Evolutionary conservation across 1,140 invertebrate species (phyloP), one percentile per base, ranked within the genome.

Genomic region (Conus ventricosus): DNA sequence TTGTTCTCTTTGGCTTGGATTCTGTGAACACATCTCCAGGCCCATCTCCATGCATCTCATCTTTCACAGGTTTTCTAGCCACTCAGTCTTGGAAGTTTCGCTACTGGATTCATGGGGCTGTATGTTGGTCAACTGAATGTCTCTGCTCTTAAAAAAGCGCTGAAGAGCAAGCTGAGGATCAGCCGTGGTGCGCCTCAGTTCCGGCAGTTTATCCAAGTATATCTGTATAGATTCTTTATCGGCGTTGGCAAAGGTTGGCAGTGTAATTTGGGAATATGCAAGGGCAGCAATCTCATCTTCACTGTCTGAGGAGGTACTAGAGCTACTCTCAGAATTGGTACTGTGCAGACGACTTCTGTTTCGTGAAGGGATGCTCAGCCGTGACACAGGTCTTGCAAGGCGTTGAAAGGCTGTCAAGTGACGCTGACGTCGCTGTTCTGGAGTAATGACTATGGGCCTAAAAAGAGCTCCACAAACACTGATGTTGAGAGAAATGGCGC

Each of bases 381-480:
- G 63, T 57, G 89, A 89, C 10, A 87, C 84, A 10, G 89, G 84
- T 10, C 89, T 60, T 25, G 85, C 53, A 71, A 87, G 54, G 23
- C 85, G 76, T 89, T 94, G 91, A 88, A 94, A 94, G 39, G 89
- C 91, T 71, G 91, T 91, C 17, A 94, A 82, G 51, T 91, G 90
- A 82, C 91, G 89, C 55, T 89, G 87, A 83, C 90, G 92, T 86
- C 92, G 91, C 89, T 94, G 88, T 63, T 90, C 88, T 13, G 90
- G 86, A 39, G 92, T 92, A 84, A 93, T 93, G 89, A 93, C 96
- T 23, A 98, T 95, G 2, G 97, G 98, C 85, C 97, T 96, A 93
- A 98, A 98, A 91, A 98, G 95, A 0, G 96, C 95, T 15, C 97
- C 98, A 93, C 97, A 98, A n/a, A 98, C 91, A 0, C 96, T 96